These are phyloP conservation scores for Dynastes tityus DNA, from an alignment of 2,888 invertebrate genomes.

Conservation along the genomic window DNA sequence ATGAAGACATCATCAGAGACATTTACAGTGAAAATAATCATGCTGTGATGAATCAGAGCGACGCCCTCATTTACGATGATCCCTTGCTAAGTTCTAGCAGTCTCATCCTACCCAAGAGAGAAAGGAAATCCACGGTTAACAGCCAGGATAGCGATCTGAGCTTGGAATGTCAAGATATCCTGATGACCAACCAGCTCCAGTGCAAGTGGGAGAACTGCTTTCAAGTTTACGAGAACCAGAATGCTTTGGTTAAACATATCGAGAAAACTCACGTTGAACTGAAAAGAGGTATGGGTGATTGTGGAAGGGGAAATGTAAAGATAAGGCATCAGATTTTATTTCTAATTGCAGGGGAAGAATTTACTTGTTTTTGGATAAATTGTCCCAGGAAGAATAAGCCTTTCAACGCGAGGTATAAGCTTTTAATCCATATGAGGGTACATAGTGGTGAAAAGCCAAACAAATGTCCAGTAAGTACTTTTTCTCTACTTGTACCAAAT, in stretches of 20 bases:
- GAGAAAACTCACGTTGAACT: constrained; percentile 91
- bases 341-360: constrained; percentile 80
- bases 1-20: constrained; percentile 47
- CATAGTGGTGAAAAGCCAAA: constrained; percentile 99
- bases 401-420: constrained; percentile 98
- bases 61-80: constrained; percentile 67
- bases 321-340: neutral
- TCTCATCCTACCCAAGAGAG: constrained; percentile 53
- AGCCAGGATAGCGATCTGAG: constrained; percentile 42
- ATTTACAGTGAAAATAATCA: constrained; percentile 64
- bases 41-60: constrained; percentile 69
- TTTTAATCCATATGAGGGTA: constrained; percentile 96
- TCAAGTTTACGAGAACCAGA: constrained; percentile 85
- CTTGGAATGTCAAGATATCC: constrained; percentile 53
- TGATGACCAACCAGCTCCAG: constrained; percentile 64
- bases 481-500: neutral
- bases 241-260: constrained; percentile 86
- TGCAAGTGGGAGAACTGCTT: constrained; percentile 94
- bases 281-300: constrained; percentile 74
- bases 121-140: constrained; percentile 47
- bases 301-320: constrained; percentile 28
- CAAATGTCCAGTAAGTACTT: constrained; percentile 91
- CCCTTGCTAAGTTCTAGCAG: constrained; percentile 63
- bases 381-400: constrained; percentile 91
- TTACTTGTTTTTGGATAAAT: constrained; percentile 95